Percentiles rank a stretch among this genome's conserved stretches.
Conservation (phyloP, 2,797 vertebrate genomes). For the Pangasius larnaudii region DNA sequence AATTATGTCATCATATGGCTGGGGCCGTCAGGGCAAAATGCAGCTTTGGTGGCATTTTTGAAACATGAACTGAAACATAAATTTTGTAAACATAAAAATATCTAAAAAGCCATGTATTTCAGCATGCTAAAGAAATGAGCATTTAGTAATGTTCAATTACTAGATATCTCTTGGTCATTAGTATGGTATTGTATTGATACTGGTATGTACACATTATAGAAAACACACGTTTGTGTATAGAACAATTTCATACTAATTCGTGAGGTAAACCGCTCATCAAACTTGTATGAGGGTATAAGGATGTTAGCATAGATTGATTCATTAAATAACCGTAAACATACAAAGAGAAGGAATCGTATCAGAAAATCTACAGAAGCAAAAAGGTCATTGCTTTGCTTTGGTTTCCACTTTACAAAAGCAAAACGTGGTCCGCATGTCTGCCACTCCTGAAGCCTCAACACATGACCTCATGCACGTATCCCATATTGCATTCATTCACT, state of each 20-base stretch:
- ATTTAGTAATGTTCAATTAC: background rate
- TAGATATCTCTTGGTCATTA: background rate
- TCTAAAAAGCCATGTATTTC: background rate
- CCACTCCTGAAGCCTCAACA: background rate
- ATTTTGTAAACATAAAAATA: slow-evolving; percentile 18
- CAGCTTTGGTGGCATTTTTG: slow-evolving; percentile 26
- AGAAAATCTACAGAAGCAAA: background rate
- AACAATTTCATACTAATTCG: background rate
- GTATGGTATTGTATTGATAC: background rate
- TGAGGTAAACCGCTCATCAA: too few species aligned
- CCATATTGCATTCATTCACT: background rate
- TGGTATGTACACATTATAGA: background rate
- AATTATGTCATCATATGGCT: slow-evolving; percentile 50
- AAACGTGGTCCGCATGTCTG: background rate
- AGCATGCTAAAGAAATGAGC: background rate
- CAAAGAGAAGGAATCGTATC: background rate
- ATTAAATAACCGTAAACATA: background rate
- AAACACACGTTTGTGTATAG: background rate
- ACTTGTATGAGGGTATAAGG: too few species aligned
- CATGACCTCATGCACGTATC: background rate
- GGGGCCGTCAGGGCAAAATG: slow-evolving; percentile 9
- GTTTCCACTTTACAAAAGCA: background rate
- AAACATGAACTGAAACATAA: slow-evolving; percentile 44
- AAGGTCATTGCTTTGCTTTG: background rate
- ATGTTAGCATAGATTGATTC: too few species aligned